A percentile compares a stretch with the other conserved stretches of the same genome.
phyloP scores from a whole-genome alignment of 1,140 invertebrate genomes.

The Eueides isabella region DNA sequence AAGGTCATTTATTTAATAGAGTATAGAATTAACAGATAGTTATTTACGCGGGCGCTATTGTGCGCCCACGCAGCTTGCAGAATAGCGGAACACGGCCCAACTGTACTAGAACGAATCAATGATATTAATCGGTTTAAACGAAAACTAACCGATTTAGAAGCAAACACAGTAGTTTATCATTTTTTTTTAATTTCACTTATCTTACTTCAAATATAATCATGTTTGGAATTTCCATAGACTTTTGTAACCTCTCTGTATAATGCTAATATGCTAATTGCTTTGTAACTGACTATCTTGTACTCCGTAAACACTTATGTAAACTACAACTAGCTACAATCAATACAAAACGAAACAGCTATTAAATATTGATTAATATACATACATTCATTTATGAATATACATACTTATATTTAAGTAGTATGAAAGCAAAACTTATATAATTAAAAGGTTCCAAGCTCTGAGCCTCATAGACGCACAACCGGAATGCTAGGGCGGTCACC shows the following conservation, averaged over 20 bases:
- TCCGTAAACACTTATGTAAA: too few species aligned
- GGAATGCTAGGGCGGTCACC: conserved; percentile 2
- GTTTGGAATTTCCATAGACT: too few species aligned
- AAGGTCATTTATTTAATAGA: not conserved
- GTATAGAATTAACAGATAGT: not conserved
- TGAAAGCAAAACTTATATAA: too few species aligned
- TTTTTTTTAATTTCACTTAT: not conserved
- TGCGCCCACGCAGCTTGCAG: conserved; percentile 20
- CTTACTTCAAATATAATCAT: too few species aligned
- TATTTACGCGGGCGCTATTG: conserved; percentile 7
- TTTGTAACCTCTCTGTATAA: too few species aligned
- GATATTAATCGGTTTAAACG: conserved; percentile 14
- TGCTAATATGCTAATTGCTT: too few species aligned
- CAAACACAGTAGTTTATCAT: not conserved
- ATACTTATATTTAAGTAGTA: not conserved
- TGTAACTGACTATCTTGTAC: too few species aligned
- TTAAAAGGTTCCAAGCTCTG: conserved; percentile 7
- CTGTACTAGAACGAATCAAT: conserved; percentile 25
- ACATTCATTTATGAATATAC: too few species aligned
- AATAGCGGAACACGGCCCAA: conserved; percentile 15
- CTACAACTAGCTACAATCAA: too few species aligned
- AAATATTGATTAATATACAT: too few species aligned
- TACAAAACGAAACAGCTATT: too few species aligned
- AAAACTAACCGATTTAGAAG: not conserved
- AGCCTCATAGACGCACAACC: not conserved